A percentile compares a stretch with the other conserved stretches of the same genome.
These are phyloP conservation scores for Tridacna gigas DNA, from an alignment of 2,888 invertebrate genomes.

Conservation along the genomic window DNA sequence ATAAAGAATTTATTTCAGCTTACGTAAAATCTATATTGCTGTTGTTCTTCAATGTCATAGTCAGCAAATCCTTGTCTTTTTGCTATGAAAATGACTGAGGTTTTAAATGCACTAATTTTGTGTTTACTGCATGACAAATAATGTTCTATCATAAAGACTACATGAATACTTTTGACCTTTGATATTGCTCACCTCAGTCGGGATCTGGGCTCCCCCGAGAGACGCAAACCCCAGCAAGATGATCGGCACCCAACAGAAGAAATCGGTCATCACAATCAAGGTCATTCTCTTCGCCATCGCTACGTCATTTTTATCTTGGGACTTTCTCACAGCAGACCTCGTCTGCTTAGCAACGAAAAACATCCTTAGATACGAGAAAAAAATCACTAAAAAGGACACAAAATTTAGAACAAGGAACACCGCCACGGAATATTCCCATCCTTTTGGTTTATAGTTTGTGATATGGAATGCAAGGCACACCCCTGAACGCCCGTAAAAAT, in stretches of 20 bases:
- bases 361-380: conserved; percentile 86
- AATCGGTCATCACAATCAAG: conserved; percentile 86
- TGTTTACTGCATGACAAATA: no score
- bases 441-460: conserved; percentile 86
- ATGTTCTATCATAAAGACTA: not conserved
- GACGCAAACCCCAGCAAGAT: conserved; percentile 86
- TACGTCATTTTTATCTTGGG: conserved; percentile 83
- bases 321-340: conserved; percentile 84
- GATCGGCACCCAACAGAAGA: conserved; percentile 87
- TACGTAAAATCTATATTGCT: no score
- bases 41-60: no score
- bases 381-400: conserved; percentile 85
- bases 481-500: conserved; percentile 86
- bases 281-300: conserved; percentile 86
- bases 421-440: conserved; percentile 87
- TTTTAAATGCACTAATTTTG: no score
- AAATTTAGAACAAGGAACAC: conserved; percentile 86
- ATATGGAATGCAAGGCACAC: conserved; percentile 87
- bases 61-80: no score
- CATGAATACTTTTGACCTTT: not conserved
- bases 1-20: no score
- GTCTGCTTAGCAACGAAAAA: conserved; percentile 86
- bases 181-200: conserved; percentile 72
- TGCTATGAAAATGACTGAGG: no score
- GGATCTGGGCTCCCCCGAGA: conserved; percentile 85